phyloP scores from a whole-genome alignment of 2,113 vertebrate genomes.

The Catharus fuscescens region DNA sequence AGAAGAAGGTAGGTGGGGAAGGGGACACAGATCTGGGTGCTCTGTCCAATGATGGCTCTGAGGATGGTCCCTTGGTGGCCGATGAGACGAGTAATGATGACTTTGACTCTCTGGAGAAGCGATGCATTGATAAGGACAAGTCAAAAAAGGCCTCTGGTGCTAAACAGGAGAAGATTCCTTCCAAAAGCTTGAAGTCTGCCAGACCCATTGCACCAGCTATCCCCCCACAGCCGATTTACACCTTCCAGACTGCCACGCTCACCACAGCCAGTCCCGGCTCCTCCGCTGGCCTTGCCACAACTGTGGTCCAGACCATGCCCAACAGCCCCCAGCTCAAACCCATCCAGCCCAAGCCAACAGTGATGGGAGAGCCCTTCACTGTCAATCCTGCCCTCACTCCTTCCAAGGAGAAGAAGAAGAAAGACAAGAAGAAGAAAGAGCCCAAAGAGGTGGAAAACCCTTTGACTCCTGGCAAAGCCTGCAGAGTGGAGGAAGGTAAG shows the following conservation, averaged over 20 bases:
- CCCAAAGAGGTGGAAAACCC: conserved; percentile 93
- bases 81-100: conserved; percentile 95
- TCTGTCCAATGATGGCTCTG: conserved; percentile 88
- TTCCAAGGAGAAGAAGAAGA: conserved; percentile 98
- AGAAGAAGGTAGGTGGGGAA: conserved; percentile 86
- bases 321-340: conserved; percentile 96
- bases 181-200: conserved; percentile 92
- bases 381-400: conserved; percentile 86
- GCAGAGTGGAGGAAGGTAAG: conserved; percentile 90
- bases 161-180: conserved; percentile 89
- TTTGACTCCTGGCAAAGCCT: conserved; percentile 86
- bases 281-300: conserved; percentile 81
- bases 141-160: conserved; percentile 84
- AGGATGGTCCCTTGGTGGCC: conserved; percentile 88
- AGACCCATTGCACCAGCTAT: conserved; percentile 86
- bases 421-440: conserved; percentile 97
- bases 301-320: conserved; percentile 91
- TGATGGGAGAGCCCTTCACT: conserved; percentile 88
- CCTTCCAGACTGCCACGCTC: conserved; percentile 84
- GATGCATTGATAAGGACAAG: conserved; percentile 83
- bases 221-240: conserved; percentile 89
- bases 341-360: conserved; percentile 90
- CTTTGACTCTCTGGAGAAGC: conserved; percentile 88
- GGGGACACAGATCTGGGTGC: conserved; percentile 86
- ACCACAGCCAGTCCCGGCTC: conserved; percentile 87